Conservation (phyloP, 1,140 invertebrate genomes). For the Zophobas atratus region DNA sequence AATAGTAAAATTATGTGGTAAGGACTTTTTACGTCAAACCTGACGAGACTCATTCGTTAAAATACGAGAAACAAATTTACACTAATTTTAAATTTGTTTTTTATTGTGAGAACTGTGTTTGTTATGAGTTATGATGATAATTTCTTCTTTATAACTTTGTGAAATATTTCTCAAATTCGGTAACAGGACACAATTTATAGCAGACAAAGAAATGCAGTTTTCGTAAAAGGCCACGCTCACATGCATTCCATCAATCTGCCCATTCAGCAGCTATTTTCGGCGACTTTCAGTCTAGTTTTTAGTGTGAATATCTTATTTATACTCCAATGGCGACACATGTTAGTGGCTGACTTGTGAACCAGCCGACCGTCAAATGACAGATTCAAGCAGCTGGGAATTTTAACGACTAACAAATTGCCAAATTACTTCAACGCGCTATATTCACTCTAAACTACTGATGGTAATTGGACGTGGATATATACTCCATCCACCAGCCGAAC, state of each 20-base stretch:
- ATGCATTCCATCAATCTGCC: constrained; percentile 22
- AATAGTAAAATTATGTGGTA: no score
- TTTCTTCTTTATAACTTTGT: no score
- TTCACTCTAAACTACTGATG: constrained; percentile 63
- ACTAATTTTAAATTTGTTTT: no score
- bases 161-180: no score
- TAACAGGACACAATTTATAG: no score
- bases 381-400: constrained; percentile 68
- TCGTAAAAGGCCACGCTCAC: neutral
- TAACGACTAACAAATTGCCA: constrained; percentile 70
- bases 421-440: constrained; percentile 64
- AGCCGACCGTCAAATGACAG: constrained; percentile 68
- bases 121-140: no score
- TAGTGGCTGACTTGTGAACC: constrained; percentile 66
- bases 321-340: constrained; percentile 65
- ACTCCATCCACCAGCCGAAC: constrained; percentile 40
- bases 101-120: no score
- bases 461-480: constrained; percentile 69
- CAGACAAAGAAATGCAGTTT: neutral
- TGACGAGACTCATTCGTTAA: no score
- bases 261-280: constrained; percentile 33
- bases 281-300: constrained; percentile 42
- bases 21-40: no score
- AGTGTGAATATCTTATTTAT: constrained; percentile 64
- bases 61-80: no score